Conservation (phyloP, 2,797 vertebrate species). For the Menidia menidia region DNA sequence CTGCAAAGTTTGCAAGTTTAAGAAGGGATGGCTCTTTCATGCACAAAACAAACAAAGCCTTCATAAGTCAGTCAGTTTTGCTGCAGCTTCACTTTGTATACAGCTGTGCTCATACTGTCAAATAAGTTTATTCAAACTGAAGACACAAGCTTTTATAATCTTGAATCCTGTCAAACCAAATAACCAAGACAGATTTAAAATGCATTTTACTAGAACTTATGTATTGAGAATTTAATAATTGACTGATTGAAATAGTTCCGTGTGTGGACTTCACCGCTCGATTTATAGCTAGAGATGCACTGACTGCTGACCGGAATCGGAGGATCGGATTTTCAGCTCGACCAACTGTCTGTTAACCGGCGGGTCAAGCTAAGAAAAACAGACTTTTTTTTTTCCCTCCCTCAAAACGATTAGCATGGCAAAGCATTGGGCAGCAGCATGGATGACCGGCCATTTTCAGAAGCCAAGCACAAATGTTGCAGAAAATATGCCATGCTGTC, state of each 20-base stretch:
- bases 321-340: constrained; percentile 1
- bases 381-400: background rate
- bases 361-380: background rate
- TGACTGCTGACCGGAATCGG: background rate
- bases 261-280: background rate
- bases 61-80: background rate
- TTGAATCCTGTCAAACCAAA: too few species aligned
- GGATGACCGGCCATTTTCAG: background rate
- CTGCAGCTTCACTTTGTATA: background rate
- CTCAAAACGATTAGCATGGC: background rate
- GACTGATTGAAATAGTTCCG: background rate
- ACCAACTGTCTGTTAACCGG: background rate
- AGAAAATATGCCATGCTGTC: background rate
- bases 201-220: background rate
- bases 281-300: background rate
- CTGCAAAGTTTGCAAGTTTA: background rate
- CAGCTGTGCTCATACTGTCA: background rate
- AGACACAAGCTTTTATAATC: too few species aligned
- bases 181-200: background rate
- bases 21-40: background rate
- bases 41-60: background rate
- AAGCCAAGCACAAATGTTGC: background rate
- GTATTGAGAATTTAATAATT: background rate
- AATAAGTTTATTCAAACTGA: too few species aligned
- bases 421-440: too few species aligned